Evolutionary conservation across 2,113 vertebrate genomes (phyloP).

Genomic region (Toxotes jaculatrix): DNA sequence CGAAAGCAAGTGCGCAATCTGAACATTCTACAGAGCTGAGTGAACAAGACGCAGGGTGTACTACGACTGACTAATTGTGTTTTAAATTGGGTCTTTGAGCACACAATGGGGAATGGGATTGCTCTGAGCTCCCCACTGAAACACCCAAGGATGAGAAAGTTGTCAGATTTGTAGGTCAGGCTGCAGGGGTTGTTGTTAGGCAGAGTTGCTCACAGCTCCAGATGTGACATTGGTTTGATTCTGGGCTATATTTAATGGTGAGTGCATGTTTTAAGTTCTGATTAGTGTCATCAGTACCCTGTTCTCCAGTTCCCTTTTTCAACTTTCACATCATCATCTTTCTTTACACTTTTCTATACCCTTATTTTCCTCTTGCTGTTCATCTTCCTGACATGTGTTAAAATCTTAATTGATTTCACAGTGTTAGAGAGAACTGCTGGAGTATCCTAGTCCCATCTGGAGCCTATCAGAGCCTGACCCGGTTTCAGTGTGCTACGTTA

Average conservation of each 20-base stretch:
- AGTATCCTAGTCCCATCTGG: constrained; percentile 77
- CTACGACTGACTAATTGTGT: constrained; percentile 81
- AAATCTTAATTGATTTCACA: constrained; percentile 78
- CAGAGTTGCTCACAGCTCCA: constrained; percentile 75
- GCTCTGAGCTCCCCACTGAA: constrained; percentile 78
- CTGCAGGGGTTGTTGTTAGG: constrained; percentile 83
- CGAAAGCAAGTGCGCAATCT: constrained; percentile 44
- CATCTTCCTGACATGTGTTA: constrained; percentile 49
- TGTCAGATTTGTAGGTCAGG: constrained; percentile 87
- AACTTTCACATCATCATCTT: constrained; percentile 6
- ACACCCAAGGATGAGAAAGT: constrained; percentile 82
- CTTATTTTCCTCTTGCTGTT: not conserved
- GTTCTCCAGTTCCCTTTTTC: constrained; percentile 8
- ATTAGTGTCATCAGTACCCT: not conserved
- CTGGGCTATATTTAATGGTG: constrained; percentile 26
- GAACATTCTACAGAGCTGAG: constrained; percentile 56
- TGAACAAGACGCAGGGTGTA: constrained; percentile 61
- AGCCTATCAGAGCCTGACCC: constrained; percentile 80
- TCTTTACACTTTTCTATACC: not conserved
- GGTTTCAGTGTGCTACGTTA: constrained; percentile 73
- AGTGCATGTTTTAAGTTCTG: constrained; percentile 24
- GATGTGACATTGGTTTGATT: constrained; percentile 58
- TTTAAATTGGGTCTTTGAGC: constrained; percentile 84
- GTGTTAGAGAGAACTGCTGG: constrained; percentile 66
- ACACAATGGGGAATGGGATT: constrained; percentile 80